These are phyloP conservation scores for Oxygymnocypris stewartii DNA, from an alignment of 2,113 vertebrate genomes.

Conservation along the genomic window DNA sequence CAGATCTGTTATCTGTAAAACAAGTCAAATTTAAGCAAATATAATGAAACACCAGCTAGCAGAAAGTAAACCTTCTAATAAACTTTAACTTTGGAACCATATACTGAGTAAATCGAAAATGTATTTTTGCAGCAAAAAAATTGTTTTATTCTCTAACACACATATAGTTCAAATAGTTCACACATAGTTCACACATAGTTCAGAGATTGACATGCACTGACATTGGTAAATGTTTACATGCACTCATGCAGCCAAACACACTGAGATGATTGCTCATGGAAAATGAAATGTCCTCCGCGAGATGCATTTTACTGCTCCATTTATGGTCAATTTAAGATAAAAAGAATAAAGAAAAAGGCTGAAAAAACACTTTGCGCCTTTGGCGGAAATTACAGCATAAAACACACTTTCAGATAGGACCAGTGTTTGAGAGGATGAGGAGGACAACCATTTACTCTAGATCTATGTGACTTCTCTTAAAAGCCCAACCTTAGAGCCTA, in stretches of 20 bases:
- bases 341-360: background rate
- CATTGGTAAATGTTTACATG: background rate
- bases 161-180: no score
- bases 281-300: slow-evolving; percentile 14
- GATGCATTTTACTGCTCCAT: slow-evolving; percentile 48
- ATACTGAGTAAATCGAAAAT: background rate
- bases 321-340: slow-evolving; percentile 48
- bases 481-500: slow-evolving; percentile 30
- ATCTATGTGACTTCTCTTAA: slow-evolving; percentile 24
- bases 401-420: slow-evolving; percentile 12
- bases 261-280: slow-evolving; percentile 29
- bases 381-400: slow-evolving; percentile 10
- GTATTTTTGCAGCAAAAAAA: background rate
- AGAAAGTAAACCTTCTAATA: background rate
- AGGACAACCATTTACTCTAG: slow-evolving; percentile 41
- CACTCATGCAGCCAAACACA: background rate
- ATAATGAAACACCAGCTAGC: background rate
- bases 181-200: background rate
- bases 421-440: background rate
- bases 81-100: slow-evolving; percentile 3
- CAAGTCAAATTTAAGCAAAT: background rate
- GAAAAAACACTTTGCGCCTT: background rate
- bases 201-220: background rate
- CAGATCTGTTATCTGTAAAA: background rate
- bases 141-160: background rate